These are phyloP conservation scores for Spongilla lacustris DNA, from an alignment of 37 sponge, comb jelly and placozoan species.

Conservation along the genomic window DNA sequence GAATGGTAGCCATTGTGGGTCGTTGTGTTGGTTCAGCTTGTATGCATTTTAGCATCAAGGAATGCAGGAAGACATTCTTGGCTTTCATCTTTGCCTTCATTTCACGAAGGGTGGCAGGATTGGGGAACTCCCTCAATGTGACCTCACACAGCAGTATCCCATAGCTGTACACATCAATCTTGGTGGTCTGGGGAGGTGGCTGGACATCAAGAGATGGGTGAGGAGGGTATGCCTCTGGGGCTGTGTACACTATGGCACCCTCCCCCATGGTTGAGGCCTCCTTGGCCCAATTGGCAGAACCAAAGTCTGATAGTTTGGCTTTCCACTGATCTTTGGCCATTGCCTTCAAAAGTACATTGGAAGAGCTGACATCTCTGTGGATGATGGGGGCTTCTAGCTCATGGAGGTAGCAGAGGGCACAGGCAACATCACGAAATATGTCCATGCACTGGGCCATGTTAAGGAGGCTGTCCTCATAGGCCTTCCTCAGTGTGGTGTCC, in stretches of 20 bases:
- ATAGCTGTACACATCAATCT: conserved; percentile 70
- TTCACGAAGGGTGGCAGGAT: background rate
- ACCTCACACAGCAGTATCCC: conserved; percentile 56
- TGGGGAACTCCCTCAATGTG: background rate
- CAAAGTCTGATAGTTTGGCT: conserved; percentile 73
- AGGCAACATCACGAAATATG: conserved; percentile 37
- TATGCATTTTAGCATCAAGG: background rate
- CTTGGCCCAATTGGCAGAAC: conserved; percentile 51
- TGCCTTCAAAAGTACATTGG: conserved; percentile 47
- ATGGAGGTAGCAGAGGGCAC: conserved; percentile 62
- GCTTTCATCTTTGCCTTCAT: background rate
- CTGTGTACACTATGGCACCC: conserved; percentile 58
- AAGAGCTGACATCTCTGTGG: conserved; percentile 70
- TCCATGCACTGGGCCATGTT: background rate
- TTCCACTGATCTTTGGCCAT: conserved; percentile 27
- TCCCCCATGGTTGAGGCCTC: conserved; percentile 27
- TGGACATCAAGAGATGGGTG: background rate
- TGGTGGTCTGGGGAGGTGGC: conserved; percentile 27
- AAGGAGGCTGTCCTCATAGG: conserved; percentile 25
- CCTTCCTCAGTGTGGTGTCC: conserved; percentile 58
- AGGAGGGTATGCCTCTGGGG: conserved; percentile 44
- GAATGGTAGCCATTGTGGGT: background rate
- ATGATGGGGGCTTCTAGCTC: conserved; percentile 50
- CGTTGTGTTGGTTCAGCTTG: background rate
- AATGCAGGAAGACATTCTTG: background rate